Percentiles rank a stretch among this genome's conserved stretches.
Evolutionary conservation across 1,140 invertebrate genomes (phyloP).

Genomic region (Hyposmocoma kahamanoa): DNA sequence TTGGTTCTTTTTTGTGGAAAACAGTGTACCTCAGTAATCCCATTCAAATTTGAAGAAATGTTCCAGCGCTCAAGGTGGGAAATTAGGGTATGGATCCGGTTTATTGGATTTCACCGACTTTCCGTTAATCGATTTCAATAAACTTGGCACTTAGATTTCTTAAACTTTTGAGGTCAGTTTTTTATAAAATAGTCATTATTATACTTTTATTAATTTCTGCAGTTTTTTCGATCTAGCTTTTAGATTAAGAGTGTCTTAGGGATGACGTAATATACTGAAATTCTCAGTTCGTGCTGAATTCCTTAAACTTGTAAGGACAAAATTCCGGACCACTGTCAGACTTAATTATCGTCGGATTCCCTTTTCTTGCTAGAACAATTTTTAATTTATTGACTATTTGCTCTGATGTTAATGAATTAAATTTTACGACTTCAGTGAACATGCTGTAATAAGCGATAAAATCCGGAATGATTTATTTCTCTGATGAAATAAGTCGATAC

Average conservation of each 20-base stretch:
- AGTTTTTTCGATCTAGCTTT: neutral
- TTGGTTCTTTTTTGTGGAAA: no score
- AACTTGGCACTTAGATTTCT: no score
- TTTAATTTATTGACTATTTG: constrained; percentile 24
- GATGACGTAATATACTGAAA: constrained; percentile 31
- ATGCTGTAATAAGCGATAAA: constrained; percentile 44
- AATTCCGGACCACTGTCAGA: constrained; percentile 64
- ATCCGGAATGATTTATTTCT: constrained; percentile 34
- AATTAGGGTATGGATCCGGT: neutral
- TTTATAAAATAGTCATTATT: no score
- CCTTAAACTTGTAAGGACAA: constrained; percentile 44
- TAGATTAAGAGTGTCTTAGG: neutral
- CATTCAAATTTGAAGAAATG: no score
- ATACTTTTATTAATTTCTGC: constrained; percentile 28
- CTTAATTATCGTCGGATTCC: constrained; percentile 46
- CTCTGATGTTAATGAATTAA: constrained; percentile 10
- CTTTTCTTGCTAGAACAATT: constrained; percentile 43
- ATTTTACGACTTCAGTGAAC: constrained; percentile 26
- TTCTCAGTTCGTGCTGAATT: constrained; percentile 47
- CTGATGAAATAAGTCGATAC: constrained; percentile 34
- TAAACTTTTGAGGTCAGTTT: no score
- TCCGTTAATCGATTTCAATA: no score
- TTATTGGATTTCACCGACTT: neutral
- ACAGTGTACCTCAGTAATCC: no score
- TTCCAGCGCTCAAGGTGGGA: no score